Base-by-base conservation (phyloP, 2,888 invertebrate genomes). In the Hemicrepidius hirtus region DNA sequence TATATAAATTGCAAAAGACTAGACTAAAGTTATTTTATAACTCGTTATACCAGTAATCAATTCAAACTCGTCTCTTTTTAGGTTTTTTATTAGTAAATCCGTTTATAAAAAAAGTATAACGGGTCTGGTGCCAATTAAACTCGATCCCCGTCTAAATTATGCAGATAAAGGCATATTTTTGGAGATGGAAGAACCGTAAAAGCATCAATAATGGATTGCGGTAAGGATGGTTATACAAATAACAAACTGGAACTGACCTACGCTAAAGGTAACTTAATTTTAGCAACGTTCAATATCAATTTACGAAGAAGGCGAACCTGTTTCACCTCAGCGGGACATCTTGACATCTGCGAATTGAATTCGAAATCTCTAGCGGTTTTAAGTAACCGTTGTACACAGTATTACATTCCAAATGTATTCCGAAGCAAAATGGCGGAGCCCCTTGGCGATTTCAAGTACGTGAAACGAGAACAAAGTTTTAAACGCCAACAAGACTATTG, bases 281-380 rank as follows among this genome's bases (percentile, higher is more conserved):
- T 55, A 55, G 62, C 21, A 55, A 50, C 55, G 63, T 63, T 69
- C 68, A 69, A 63, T 62, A 69, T 69, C 68, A 69, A 69, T 69
- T 69, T 69, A 20, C 24, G 62, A 50, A 69, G 62, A 69, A 60
- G 68, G 68, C 53, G 63, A 63, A 71, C 71, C 66, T 66, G 71
- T 35, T 66, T 71, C 68, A 55, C 68, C 68, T 69, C 68, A 32
- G 32, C 62, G 68, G 68, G 68, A 66, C 71, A 50, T 72, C 67
- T 72, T 63, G 67, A 67, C 67, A 63, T 72, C 59, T 72, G 72
- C 37, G 72, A 72, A 72, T 72, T 67, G 72, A 72, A 72, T 72
- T 72, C 62, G 55, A 55, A 72, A 67, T 62, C 72, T 72, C 72
- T 13, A 44, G 67, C 63, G 72, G 41, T 37, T 72, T 68, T 71